These are phyloP conservation scores for Calliopum simillimum DNA, from an alignment of 2,888 invertebrate genomes.

Conservation along the genomic window DNA sequence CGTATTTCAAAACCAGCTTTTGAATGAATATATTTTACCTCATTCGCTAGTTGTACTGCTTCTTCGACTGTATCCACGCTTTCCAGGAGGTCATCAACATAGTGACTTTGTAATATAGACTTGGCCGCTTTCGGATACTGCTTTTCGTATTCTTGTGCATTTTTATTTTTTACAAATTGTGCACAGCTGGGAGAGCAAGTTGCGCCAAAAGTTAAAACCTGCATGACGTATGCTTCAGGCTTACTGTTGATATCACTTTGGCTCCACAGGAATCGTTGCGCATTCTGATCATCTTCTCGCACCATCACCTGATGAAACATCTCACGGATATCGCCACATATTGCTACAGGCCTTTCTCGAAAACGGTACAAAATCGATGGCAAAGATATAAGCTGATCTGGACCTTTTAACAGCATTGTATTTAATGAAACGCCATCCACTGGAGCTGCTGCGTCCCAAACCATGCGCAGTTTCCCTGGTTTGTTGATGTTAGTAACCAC, in stretches of 20 bases:
- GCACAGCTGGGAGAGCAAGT: not conserved
- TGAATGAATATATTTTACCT: constrained; percentile 39
- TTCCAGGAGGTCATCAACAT: constrained; percentile 54
- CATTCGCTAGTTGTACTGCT: constrained; percentile 40
- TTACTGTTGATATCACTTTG: not conserved
- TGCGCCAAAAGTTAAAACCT: constrained; percentile 5
- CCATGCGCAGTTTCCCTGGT: constrained; percentile 39
- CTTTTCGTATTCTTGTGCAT: not conserved
- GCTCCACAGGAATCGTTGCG: constrained; percentile 1
- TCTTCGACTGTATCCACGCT: constrained; percentile 47
- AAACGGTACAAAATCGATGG: constrained; percentile 57
- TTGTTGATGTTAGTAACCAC: constrained; percentile 48
- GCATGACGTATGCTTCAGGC: constrained; percentile 1
- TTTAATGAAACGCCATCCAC: constrained; percentile 48
- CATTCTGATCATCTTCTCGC: too few species aligned
- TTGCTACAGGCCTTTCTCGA: constrained; percentile 50
- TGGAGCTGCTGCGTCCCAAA: constrained; percentile 45
- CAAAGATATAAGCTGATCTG: constrained; percentile 54
- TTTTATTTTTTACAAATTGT: constrained; percentile 8
- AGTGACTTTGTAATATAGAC: constrained; percentile 40
- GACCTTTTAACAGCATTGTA: constrained; percentile 52
- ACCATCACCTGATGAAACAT: too few species aligned
- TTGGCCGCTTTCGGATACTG: not conserved
- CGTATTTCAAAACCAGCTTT: constrained; percentile 42
- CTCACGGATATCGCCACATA: too few species aligned